phyloP scores from a whole-genome alignment of 1,140 invertebrate species.

The Pogonomyrmex barbatus region DNA sequence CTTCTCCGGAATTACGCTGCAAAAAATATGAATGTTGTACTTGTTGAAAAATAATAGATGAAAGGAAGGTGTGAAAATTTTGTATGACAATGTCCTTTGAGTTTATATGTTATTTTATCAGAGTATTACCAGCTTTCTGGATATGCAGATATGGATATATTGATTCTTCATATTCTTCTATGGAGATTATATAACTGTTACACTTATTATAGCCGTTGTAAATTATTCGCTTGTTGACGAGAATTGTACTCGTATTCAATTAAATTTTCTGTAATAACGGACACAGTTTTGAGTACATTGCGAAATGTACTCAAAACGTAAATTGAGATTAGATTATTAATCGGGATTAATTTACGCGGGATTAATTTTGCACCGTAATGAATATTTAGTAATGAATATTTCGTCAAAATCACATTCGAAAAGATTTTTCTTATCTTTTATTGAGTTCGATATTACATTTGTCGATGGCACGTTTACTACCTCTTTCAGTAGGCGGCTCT shows the following conservation, averaged over 20 bases:
- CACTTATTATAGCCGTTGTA: neutral
- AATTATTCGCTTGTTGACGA: neutral
- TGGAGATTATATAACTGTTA: neutral
- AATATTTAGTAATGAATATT: neutral
- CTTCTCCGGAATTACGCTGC: neutral
- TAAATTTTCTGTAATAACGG: slow-evolving; percentile 22
- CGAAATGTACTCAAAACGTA: slow-evolving; percentile 6
- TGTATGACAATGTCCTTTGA: neutral
- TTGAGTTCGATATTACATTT: slow-evolving; percentile 3
- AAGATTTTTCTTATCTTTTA: neutral
- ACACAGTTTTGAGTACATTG: neutral
- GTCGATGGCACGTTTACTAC: slow-evolving; percentile 17
- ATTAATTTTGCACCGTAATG: neutral
- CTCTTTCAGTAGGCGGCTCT: slow-evolving; percentile 63
- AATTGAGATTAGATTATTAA: neutral
- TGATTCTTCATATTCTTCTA: slow-evolving; percentile 6
- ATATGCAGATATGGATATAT: slow-evolving; percentile 36
- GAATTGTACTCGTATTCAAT: neutral
- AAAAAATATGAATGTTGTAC: neutral
- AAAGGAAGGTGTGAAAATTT: neutral
- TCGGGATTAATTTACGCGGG: no score
- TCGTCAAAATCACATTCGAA: neutral
- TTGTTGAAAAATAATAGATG: neutral
- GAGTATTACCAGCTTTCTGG: neutral
- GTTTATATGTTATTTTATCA: neutral